A percentile compares a stretch with the other conserved stretches of the same genome.
phyloP scores from a whole-genome alignment of 2,113 vertebrate genomes.

The Apaloderma vittatum region DNA sequence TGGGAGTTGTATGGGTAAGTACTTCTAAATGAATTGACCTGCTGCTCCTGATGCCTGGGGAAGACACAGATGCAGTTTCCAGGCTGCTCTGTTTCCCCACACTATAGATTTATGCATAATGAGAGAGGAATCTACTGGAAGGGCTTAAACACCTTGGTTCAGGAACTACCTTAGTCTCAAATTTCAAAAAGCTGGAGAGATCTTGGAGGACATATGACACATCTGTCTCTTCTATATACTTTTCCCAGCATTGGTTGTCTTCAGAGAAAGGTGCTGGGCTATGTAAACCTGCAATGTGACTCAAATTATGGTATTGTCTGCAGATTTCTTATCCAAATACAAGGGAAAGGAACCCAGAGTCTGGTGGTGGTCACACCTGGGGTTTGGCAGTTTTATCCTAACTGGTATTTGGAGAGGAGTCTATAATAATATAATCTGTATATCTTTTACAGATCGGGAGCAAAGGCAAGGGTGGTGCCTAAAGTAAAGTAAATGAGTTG shows the following conservation, averaged over 20 bases:
- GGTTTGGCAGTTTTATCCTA: not conserved
- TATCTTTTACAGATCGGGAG: not conserved
- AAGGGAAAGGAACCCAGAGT: not conserved
- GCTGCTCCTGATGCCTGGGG: not conserved
- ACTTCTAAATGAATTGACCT: not conserved
- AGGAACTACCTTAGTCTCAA: not conserved
- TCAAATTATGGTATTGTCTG: not conserved
- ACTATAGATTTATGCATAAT: not conserved
- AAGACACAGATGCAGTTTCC: not conserved
- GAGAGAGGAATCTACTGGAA: not conserved
- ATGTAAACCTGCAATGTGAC: not conserved
- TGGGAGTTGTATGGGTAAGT: not conserved
- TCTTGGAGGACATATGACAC: not conserved
- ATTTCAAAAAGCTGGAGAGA: not conserved
- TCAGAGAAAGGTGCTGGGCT: not conserved
- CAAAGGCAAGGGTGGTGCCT: not conserved
- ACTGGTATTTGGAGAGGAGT: not conserved
- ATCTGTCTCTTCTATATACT: not conserved
- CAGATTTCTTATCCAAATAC: not conserved
- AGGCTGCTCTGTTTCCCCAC: not conserved
- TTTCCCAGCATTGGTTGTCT: not conserved
- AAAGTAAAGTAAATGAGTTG: not conserved
- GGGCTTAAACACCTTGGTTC: not conserved
- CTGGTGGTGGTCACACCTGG: not conserved
- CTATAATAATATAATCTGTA: not conserved